These are phyloP conservation scores for Mizuhopecten yessoensis DNA, from an alignment of 1,140 invertebrate species.

Conservation along the genomic window DNA sequence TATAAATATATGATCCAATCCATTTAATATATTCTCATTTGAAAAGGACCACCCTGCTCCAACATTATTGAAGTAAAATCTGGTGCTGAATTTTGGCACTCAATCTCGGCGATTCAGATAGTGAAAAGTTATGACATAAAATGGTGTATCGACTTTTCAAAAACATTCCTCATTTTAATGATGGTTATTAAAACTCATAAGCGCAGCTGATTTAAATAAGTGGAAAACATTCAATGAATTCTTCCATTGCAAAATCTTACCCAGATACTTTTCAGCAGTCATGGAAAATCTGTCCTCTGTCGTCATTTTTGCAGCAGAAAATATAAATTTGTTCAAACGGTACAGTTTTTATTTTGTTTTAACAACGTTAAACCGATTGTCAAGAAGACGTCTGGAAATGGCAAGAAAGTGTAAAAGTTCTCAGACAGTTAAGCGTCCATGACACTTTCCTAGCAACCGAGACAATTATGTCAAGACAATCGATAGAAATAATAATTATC, in stretches of 20 bases:
- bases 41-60: too few species aligned
- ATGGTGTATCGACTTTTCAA: too few species aligned
- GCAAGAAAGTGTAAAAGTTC: background rate
- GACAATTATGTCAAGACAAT: background rate
- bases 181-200: too few species aligned
- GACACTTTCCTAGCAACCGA: constrained; percentile 29
- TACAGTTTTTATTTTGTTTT: background rate
- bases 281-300: constrained; percentile 75
- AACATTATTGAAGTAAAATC: too few species aligned
- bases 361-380: background rate
- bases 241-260: constrained; percentile 66
- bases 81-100: too few species aligned
- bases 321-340: background rate
- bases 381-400: background rate
- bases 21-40: too few species aligned
- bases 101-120: too few species aligned
- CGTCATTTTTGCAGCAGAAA: constrained; percentile 44
- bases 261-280: constrained; percentile 75
- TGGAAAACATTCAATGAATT: too few species aligned
- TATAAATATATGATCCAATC: too few species aligned
- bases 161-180: too few species aligned
- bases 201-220: too few species aligned
- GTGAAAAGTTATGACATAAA: too few species aligned
- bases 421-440: background rate
- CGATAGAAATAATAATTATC: background rate